Percentiles rank a stretch among this genome's conserved stretches.
Conservation (phyloP, 64 coral and sea anemone species). For the Trachythela sp. region DNA sequence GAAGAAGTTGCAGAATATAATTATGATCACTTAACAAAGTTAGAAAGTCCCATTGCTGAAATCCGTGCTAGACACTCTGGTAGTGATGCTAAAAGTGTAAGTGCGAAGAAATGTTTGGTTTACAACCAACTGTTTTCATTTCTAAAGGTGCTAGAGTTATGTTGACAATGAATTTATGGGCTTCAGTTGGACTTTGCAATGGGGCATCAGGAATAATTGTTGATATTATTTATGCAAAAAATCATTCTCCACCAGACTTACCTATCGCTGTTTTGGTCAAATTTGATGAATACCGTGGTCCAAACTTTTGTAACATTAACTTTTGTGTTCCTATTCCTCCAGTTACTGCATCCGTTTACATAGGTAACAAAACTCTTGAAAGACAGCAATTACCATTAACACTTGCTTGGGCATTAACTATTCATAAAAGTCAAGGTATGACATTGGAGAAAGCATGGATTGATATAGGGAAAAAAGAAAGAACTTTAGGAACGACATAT, state of each 20-base stretch:
- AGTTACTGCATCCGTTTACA: neutral
- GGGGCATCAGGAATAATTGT: slow-evolving; percentile 4
- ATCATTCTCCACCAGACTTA: slow-evolving; percentile 12
- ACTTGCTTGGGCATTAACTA: neutral
- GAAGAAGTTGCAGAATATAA: neutral
- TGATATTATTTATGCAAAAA: slow-evolving; percentile 20
- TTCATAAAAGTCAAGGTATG: neutral
- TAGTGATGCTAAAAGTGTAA: slow-evolving; percentile 13
- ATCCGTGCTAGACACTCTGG: neutral
- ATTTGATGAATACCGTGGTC: slow-evolving; percentile 14
- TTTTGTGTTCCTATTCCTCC: slow-evolving; percentile 10
- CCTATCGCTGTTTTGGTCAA: slow-evolving; percentile 4
- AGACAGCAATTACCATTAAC: too few species aligned
- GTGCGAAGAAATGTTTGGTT: slow-evolving; percentile 11
- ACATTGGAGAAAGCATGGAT: too few species aligned
- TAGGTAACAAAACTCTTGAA: slow-evolving; percentile 6
- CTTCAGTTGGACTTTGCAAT: slow-evolving; percentile 7
- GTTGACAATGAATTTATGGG: slow-evolving; percentile 18
- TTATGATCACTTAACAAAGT: neutral
- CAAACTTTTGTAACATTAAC: slow-evolving; percentile 2
- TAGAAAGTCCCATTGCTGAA: neutral
- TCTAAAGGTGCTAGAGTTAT: slow-evolving; percentile 6
- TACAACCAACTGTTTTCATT: neutral
- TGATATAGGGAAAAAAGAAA: neutral
- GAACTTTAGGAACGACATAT: slow-evolving; percentile 11